phyloP scores from a whole-genome alignment of 2,888 invertebrate genomes.

The Abscondita cerata region DNA sequence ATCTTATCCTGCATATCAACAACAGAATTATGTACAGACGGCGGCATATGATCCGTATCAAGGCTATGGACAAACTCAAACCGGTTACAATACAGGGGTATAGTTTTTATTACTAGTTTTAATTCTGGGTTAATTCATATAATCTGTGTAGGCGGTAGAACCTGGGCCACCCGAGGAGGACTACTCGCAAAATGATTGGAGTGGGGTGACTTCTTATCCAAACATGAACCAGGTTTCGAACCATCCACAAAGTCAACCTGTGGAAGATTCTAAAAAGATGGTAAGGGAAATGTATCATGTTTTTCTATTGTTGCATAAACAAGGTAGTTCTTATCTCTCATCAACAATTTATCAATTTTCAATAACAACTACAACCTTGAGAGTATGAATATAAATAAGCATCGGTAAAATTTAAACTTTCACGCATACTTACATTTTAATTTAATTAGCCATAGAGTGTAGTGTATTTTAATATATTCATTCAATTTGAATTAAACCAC shows the following conservation, averaged over 20 bases:
- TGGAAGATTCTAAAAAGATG: constrained; percentile 63
- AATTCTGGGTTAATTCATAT: neutral
- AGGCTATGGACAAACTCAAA: constrained; percentile 36
- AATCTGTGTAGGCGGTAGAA: constrained; percentile 40
- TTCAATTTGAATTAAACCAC: too few species aligned
- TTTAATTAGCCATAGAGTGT: too few species aligned
- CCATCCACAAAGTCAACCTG: constrained; percentile 48
- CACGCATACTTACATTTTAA: too few species aligned
- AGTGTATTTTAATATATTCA: too few species aligned
- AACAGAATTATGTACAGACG: constrained; percentile 33
- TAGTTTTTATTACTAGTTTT: constrained; percentile 24
- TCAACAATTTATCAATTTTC: too few species aligned
- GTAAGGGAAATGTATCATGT: too few species aligned
- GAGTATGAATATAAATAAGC: too few species aligned
- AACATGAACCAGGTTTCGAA: constrained; percentile 29
- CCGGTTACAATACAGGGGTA: constrained; percentile 34
- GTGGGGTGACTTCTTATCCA: constrained; percentile 40
- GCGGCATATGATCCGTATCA: constrained; percentile 34
- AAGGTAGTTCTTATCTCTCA: too few species aligned
- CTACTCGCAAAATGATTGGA: constrained; percentile 45
- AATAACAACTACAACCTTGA: too few species aligned
- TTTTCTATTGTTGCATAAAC: too few species aligned
- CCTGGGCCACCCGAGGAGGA: constrained; percentile 42
- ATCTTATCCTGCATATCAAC: constrained; percentile 35
- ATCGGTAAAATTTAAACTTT: too few species aligned